phyloP scores from a whole-genome alignment of 2,113 vertebrate genomes.

The Ramphastos sulfuratus region DNA sequence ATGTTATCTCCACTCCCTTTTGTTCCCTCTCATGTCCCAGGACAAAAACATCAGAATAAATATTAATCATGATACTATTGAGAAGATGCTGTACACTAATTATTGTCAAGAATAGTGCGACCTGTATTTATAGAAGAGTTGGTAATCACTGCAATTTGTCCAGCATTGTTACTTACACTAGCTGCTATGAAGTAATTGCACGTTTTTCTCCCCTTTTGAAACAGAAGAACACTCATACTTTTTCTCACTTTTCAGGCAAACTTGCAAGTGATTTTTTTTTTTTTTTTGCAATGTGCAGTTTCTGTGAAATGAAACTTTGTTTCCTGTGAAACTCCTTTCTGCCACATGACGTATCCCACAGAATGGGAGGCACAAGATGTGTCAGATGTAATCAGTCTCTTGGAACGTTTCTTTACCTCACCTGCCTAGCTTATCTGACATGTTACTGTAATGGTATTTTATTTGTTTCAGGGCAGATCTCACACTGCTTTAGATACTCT shows the following conservation, averaged over 20 bases:
- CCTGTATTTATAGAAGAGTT: constrained; percentile 55
- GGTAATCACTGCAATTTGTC: constrained; percentile 69
- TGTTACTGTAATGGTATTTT: background rate
- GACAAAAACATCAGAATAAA: constrained; percentile 62
- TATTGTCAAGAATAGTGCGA: constrained; percentile 52
- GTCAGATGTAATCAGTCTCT: background rate
- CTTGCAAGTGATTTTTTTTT: background rate
- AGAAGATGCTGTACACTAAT: constrained; percentile 46
- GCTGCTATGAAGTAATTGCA: constrained; percentile 60
- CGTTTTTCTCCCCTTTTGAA: constrained; percentile 11
- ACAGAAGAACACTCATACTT: constrained; percentile 24
- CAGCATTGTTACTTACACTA: constrained; percentile 61
- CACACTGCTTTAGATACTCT: background rate
- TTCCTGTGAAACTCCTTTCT: background rate
- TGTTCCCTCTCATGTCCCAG: background rate
- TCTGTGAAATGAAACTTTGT: background rate
- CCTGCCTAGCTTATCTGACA: background rate
- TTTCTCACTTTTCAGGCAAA: background rate
- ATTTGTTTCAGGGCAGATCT: background rate
- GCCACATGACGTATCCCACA: background rate
- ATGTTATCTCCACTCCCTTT: constrained; percentile 2
- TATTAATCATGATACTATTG: constrained; percentile 50
- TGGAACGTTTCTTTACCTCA: background rate
- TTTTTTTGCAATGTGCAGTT: background rate
- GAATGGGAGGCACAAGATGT: background rate